Conservation (phyloP, 2,888 invertebrate species). For the Parnassius mnemosyne region DNA sequence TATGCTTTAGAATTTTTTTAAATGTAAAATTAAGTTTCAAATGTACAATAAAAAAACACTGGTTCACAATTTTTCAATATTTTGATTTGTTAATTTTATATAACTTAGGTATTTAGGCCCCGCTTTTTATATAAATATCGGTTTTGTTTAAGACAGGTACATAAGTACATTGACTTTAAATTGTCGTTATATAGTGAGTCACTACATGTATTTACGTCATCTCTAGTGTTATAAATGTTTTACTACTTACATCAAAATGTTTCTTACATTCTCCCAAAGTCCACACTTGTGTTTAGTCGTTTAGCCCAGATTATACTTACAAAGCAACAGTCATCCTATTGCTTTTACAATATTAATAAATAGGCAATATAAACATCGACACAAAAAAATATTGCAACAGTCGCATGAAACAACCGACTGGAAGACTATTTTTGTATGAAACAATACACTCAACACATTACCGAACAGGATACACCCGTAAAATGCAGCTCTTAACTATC, state of each 20-base stretch:
- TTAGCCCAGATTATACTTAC: slow-evolving; percentile 19
- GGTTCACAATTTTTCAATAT: slow-evolving; percentile 30
- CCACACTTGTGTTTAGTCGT: slow-evolving; percentile 23
- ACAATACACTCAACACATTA: slow-evolving; percentile 26
- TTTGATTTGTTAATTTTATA: slow-evolving; percentile 30
- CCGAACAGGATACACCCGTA: slow-evolving; percentile 19
- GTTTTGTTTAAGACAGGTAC: slow-evolving; percentile 63
- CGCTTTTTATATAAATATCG: slow-evolving; percentile 47
- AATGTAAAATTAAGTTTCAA: slow-evolving; percentile 35
- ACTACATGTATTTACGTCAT: slow-evolving; percentile 36
- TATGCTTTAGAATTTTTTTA: slow-evolving; percentile 4
- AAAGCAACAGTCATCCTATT: slow-evolving; percentile 15
- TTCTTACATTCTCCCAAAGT: slow-evolving; percentile 7
- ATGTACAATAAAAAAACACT: slow-evolving; percentile 39
- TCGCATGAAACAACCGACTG: slow-evolving; percentile 42
- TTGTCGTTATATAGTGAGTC: slow-evolving; percentile 59
- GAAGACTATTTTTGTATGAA: slow-evolving; percentile 64
- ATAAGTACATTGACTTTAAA: slow-evolving; percentile 58
- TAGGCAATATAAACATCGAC: slow-evolving; percentile 14
- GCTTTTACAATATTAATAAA: slow-evolving; percentile 18
- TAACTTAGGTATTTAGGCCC: slow-evolving; percentile 55
- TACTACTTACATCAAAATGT: slow-evolving; percentile 49
- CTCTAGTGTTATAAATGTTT: slow-evolving; percentile 35
- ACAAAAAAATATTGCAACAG: slow-evolving; percentile 23
- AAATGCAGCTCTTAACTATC: slow-evolving; percentile 49